Base-by-base conservation (phyloP, 1,140 invertebrate species). In the Pseudomyrmex concolor region DNA sequence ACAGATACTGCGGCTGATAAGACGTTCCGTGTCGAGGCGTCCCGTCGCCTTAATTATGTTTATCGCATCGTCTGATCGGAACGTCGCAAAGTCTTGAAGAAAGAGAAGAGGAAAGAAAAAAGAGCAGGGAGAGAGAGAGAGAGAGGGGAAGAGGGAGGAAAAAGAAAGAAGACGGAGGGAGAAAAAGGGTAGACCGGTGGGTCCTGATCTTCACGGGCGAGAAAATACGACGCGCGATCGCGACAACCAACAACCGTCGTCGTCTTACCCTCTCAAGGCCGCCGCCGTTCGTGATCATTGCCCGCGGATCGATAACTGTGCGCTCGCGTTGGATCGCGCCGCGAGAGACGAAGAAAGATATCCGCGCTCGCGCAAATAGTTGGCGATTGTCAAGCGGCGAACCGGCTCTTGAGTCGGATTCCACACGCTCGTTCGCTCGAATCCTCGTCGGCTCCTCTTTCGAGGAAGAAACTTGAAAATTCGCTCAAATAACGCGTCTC, bases 1-100 rank as follows among this genome's bases (percentile, higher is more conserved):
- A 48, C 5, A 19, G 73, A 83, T 77, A 43, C 43, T 13, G 62
- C n/a, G 34, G 55, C 3, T 43, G 70, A 82, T 74, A 76, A 63
- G 43, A 9, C 25, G 57, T 45, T 17, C 34, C 59, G 22, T 82
- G 62, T 77, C 73, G 72, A 60, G 25, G 19, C 22, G 43, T 70
- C 63, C 64, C 83, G 66, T 84, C 83, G 66, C 76, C 67, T 81
- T 84, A 81, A 81, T 81, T 81, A 72, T 57, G 62, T 64, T 84
- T 84, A 84, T 84, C 83, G 59, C n/a, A 10, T 17, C 50, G 48
- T 13, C 34, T 59, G 83, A 84, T 84, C 83, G 67, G 57, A 81
- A 84, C 83, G 57, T 19, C 59, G 63, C 59, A 7, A 25, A 64
- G 66, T 72, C 22, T 62, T 22, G 55, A 34, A 34, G 55, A 34